Percentiles rank a stretch among this genome's conserved stretches.
Evolutionary conservation across 2,113 vertebrate genomes (phyloP).

Genomic region (Dissostichus mawsoni): DNA sequence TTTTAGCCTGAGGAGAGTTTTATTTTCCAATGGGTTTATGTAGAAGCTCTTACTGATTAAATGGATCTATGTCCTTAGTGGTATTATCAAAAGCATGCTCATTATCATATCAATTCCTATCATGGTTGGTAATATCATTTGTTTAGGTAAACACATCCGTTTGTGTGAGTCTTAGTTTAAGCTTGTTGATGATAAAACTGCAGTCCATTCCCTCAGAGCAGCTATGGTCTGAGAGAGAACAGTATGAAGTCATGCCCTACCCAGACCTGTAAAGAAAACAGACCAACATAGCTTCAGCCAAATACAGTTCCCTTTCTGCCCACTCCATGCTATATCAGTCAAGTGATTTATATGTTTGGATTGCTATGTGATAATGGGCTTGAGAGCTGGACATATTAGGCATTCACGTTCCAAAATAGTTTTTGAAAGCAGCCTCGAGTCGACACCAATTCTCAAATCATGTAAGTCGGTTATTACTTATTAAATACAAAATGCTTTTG

Average conservation of each 20-base stretch:
- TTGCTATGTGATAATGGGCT: conserved; percentile 59
- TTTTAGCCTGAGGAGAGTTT: conserved; percentile 54
- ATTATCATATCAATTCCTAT: conserved; percentile 71
- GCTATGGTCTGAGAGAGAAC: conserved; percentile 85
- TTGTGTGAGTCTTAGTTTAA: conserved; percentile 52
- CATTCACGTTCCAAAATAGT: conserved; percentile 59
- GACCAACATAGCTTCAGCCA: conserved; percentile 85
- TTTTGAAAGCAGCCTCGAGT: conserved; percentile 25
- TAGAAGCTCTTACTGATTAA: conserved; percentile 59
- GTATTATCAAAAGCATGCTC: conserved; percentile 54
- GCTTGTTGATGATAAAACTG: conserved; percentile 57
- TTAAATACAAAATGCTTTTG: conserved; percentile 44
- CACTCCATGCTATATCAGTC: conserved; percentile 73
- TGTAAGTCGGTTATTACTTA: neutral
- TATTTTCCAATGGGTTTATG: conserved; percentile 45
- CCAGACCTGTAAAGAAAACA: conserved; percentile 88
- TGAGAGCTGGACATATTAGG: conserved; percentile 63
- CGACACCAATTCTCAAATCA: conserved; percentile 35
- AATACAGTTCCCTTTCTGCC: conserved; percentile 82
- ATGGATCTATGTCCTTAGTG: conserved; percentile 57
- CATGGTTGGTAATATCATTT: conserved; percentile 57
- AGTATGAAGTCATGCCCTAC: conserved; percentile 88
- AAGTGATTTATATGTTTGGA: conserved; percentile 68
- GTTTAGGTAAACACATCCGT: conserved; percentile 66
- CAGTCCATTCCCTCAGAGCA: conserved; percentile 77